Evolutionary conservation across 2,113 vertebrate genomes (phyloP), one percentile per base, ranked within the genome.

Genomic region (Apeltes quadracus): DNA sequence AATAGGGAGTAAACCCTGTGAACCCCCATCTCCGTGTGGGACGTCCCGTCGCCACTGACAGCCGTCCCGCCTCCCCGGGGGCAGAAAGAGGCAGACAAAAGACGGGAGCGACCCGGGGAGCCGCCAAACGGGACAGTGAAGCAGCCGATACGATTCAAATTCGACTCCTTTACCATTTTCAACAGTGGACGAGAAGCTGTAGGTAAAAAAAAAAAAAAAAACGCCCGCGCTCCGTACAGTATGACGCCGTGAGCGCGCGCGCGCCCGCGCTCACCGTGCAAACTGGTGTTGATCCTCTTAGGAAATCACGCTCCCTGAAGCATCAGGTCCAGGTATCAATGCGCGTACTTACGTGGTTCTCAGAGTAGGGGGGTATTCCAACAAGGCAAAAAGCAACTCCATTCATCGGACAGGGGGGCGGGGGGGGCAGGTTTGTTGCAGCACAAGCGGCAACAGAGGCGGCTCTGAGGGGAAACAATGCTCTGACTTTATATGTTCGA

Each of bases 321-420:
- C 55, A 61, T 53, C 61, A 53, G 29, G 50, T 5, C 53, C 67
- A 59, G 58, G 73, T 61, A 65, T 58, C 55, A 14, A 39, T 2
- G 25, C 0, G 38, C 11, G 11, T 50, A 93, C 93, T 92, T 93
- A 95, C 94, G 86, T 94, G 92, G 82, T 87, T 90, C 55, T 95
- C 94, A 73, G 94, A 77, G 84, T 94, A 93, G 86, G 96, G 96
- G 61, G 96, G 97, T 93, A 98, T 97, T 95, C 96, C 96, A 94
- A 98, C 97, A 93, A 98, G 95, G 95, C 96, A 98, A 91, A 98
- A 98, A 70, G 96, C 95, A 94, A 98, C 97, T 95, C 97, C 97
- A 98, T 98, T 98, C 96, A 98, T 98, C 94, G 93, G 96, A 88
- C 85, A 83, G 92, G 76, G 75, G 79, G 84, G 76, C 73, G 85